Conservation (phyloP, 2,888 invertebrate species). For the Drosophila kokeensis region DNA sequence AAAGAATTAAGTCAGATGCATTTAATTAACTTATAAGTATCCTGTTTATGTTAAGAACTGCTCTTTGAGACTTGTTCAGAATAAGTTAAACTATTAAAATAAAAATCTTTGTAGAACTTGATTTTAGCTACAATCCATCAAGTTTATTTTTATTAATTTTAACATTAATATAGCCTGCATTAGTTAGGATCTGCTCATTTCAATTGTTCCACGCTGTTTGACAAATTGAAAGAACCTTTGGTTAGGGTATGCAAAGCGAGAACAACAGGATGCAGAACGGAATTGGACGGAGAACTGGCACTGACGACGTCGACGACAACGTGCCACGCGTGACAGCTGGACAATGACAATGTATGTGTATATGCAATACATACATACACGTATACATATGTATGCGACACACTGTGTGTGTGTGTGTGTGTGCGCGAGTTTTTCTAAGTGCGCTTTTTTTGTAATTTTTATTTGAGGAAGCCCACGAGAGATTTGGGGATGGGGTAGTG, state of each 20-base stretch:
- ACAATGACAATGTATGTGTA: conserved; percentile 68
- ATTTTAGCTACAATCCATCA: no score
- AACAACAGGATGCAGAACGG: conserved; percentile 44
- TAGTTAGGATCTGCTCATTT: no score
- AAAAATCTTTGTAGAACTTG: neutral
- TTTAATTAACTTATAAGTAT: neutral
- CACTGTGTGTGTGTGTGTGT: conserved; percentile 6
- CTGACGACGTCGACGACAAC: conserved; percentile 41
- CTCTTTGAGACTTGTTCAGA: rapidly evolving
- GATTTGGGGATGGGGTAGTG: neutral
- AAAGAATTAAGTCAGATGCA: neutral
- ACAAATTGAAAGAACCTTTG: neutral
- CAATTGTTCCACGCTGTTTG: neutral
- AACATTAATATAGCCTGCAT: no score
- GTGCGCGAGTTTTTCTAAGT: conserved; percentile 48
- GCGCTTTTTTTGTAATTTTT: conserved; percentile 61
- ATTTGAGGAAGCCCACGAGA: conserved; percentile 60
- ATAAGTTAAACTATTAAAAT: neutral
- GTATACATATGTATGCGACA: neutral
- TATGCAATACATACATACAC: conserved; percentile 8
- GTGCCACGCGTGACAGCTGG: conserved; percentile 78
- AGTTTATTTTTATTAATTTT: no score
- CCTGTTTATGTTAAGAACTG: neutral
- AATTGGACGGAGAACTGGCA: conserved; percentile 45
- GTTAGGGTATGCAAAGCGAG: conserved; percentile 21